Evolutionary conservation across 2,113 vertebrate species (phyloP), one percentile per base, ranked within the genome.

Genomic region (Ondatra zibethicus): DNA sequence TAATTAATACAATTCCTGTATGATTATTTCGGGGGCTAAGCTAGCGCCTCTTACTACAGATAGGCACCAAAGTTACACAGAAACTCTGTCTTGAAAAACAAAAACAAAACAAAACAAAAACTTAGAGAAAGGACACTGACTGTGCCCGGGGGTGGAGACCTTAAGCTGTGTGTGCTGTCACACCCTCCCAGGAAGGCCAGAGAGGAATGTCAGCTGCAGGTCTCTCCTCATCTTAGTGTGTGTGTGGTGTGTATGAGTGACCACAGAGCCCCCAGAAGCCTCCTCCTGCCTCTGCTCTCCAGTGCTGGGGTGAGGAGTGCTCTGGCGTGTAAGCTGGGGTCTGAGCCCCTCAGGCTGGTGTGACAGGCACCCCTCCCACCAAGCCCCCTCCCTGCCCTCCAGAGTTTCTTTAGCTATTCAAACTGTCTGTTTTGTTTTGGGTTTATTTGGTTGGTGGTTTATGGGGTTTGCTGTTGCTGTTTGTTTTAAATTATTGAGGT

Each of bases 281-380:
- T 31, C 81, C 21, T 23, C 21, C 36, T 17, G 58, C 17, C 58
- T 12, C 47, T 61, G 81, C 58, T 84, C 7, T 25, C 23, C n/a
- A 29, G 13, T 27, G 3, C 81, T 63, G n/a, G 81, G 36, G 5
- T 84, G 63, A 63, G n/a, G 17, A 39, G 13, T 25, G 25, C 58
- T 29, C 25, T 17, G 5, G 4, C 9, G 0, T 31, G 82, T 12
- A 2, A 31, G 27, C 73, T 3, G 42, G 75, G 5, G 16, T 82
- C 82, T 12, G 13, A 85, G 25, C n/a, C 16, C 55, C 19, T 29
- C 58, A 31, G 81, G 39, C 7, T 39, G 3, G 4, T 0, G 0
- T 3, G 65, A 42, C 27, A 33, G 55, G 39, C 8, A 5, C 27
- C 29, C 19, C 45, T 5, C 25, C 61, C 39, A 50, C 52, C 1